phyloP scores from a whole-genome alignment of 2,113 vertebrate species.

The Naja naja region DNA sequence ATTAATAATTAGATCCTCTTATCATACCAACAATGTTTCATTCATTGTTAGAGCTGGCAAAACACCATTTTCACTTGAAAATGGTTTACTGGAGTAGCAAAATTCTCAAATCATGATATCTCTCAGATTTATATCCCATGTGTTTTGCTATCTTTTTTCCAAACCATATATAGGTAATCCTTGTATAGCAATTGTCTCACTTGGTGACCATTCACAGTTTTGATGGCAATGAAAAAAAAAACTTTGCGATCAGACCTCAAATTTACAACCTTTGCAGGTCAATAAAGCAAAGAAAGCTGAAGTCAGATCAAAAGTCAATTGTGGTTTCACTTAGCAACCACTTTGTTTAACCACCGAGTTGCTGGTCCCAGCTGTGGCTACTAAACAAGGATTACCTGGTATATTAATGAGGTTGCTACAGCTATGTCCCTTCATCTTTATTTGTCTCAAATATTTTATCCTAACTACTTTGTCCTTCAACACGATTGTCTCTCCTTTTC shows the following conservation, averaged over 20 bases:
- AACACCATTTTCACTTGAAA: neutral
- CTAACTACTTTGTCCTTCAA: neutral
- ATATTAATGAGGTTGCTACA: neutral
- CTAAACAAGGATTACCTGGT: neutral
- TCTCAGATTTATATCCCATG: neutral
- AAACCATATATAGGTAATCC: neutral
- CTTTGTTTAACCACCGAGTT: neutral
- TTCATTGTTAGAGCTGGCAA: neutral
- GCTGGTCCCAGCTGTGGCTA: neutral
- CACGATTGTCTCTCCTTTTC: neutral
- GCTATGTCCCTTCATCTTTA: neutral
- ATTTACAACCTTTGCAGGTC: neutral
- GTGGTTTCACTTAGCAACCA: neutral
- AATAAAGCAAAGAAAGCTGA: neutral
- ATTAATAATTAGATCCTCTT: neutral
- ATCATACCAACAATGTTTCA: neutral
- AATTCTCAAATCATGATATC: neutral
- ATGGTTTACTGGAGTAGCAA: neutral
- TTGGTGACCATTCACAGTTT: neutral
- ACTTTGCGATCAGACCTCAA: neutral
- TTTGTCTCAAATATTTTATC: neutral
- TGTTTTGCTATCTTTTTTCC: neutral
- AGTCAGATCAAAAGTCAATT: neutral
- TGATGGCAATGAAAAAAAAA: neutral
- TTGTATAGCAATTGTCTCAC: neutral